Percentiles rank a stretch among this genome's conserved stretches.
Evolutionary conservation across 2,888 invertebrate species (phyloP).

Genomic region (Drosophila mimetica): DNA sequence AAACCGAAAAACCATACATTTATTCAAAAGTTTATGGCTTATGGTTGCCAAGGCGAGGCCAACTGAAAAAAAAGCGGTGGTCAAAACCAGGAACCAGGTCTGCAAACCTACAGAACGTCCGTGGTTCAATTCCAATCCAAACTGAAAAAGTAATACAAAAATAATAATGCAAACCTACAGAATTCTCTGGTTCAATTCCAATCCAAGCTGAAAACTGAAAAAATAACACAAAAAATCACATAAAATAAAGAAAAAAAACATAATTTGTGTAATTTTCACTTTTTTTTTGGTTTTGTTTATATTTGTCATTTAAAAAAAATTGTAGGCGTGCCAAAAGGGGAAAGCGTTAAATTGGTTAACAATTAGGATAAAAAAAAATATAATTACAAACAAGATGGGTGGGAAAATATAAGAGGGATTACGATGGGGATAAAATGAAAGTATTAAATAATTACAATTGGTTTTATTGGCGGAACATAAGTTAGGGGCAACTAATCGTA

Average conservation of each 20-base stretch:
- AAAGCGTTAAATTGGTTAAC: slow-evolving; percentile 34
- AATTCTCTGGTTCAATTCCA: too few relatives aligned
- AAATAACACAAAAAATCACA: not conserved
- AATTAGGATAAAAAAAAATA: slow-evolving; percentile 31
- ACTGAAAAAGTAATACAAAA: too few relatives aligned
- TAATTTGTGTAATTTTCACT: slow-evolving; percentile 28
- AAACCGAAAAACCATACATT: slow-evolving; percentile 26
- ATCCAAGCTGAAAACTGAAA: slow-evolving; percentile 4
- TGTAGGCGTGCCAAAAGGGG: slow-evolving; percentile 34
- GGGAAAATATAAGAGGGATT: not conserved
- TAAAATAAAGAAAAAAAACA: slow-evolving; percentile 40
- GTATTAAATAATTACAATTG: slow-evolving; percentile 47
- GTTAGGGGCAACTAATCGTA: slow-evolving; percentile 36
- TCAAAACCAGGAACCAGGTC: not conserved
- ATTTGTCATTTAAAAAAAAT: slow-evolving; percentile 47
- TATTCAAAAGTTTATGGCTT: slow-evolving; percentile 25
- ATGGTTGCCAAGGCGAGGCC: not conserved
- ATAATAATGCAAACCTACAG: too few relatives aligned
- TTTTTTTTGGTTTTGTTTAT: slow-evolving; percentile 28
- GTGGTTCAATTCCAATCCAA: too few relatives aligned
- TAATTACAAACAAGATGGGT: slow-evolving; percentile 32
- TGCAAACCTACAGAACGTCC: not conserved
- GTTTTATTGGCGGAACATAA: slow-evolving; percentile 44
- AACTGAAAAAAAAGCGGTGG: slow-evolving; percentile 1
- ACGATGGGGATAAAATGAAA: slow-evolving; percentile 9